Conservation (phyloP, 2,797 vertebrate species). For the Intellagama lesueurii region DNA sequence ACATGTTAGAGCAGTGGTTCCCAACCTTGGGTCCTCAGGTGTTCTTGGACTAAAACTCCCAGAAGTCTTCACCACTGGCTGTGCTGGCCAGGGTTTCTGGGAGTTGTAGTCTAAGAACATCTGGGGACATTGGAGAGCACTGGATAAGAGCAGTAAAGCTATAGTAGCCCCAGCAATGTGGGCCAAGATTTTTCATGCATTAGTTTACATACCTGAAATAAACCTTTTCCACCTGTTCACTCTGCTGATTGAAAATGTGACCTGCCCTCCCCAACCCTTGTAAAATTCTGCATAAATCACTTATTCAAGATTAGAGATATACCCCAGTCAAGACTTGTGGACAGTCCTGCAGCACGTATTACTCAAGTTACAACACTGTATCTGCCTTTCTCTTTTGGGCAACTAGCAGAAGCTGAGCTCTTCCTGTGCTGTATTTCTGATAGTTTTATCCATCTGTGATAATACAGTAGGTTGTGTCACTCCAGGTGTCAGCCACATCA, state of each 20-base stretch:
- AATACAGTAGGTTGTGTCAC: not conserved
- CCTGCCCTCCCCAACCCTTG: not conserved
- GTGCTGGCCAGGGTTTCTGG: too few relatives aligned
- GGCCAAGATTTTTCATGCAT: not conserved
- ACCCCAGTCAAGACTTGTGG: not conserved
- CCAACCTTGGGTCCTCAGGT: too few relatives aligned
- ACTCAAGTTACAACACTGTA: not conserved
- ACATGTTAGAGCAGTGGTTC: not conserved
- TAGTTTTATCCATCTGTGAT: conserved; percentile 10
- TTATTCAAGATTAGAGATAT: not conserved
- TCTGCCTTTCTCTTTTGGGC: not conserved
- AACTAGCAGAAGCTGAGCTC: not conserved
- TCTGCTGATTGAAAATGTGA: not conserved
- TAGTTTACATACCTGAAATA: not conserved
- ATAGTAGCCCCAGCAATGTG: not conserved
- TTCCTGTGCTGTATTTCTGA: not conserved
- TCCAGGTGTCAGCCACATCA: not conserved
- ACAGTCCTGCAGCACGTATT: not conserved
- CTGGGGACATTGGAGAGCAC: too few relatives aligned
- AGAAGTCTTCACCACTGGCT: too few relatives aligned
- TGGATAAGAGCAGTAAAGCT: not conserved
- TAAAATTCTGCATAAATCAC: not conserved
- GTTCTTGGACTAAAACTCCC: too few relatives aligned
- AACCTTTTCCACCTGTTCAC: not conserved
- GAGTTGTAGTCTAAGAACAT: too few relatives aligned